Percentiles rank a stretch among this genome's conserved stretches.
phyloP scores from a whole-genome alignment of 2,888 invertebrate species.

The Erebia epiphron region DNA sequence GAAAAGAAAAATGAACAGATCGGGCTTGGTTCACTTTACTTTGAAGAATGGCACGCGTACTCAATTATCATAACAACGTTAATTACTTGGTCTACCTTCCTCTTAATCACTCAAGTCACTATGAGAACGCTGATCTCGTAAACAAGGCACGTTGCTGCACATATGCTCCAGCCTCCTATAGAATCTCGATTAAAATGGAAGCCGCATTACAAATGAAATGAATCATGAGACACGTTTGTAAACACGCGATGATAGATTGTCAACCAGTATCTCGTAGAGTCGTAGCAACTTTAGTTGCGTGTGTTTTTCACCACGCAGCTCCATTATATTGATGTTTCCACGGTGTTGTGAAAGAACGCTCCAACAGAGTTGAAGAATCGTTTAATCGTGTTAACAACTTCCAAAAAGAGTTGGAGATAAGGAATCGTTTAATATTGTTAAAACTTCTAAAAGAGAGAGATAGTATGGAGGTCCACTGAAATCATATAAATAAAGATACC shows the following conservation, averaged over 20 bases:
- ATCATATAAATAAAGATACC: background rate
- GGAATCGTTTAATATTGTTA: too few species aligned
- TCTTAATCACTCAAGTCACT: slow-evolving; percentile 16
- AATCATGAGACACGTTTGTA: slow-evolving; percentile 5
- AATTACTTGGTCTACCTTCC: slow-evolving; percentile 9
- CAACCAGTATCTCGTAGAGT: background rate
- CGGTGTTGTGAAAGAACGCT: too few species aligned
- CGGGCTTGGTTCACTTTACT: background rate
- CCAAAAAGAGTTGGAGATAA: too few species aligned
- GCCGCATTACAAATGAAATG: slow-evolving; percentile 10
- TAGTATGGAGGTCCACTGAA: background rate
- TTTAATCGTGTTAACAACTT: too few species aligned
- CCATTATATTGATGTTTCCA: too few species aligned
- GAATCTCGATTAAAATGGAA: slow-evolving; percentile 12
- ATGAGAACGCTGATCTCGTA: slow-evolving; percentile 2
- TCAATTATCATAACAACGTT: background rate
- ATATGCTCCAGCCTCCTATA: background rate
- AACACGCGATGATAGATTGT: slow-evolving; percentile 6
- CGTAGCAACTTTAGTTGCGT: too few species aligned
- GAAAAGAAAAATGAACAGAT: too few species aligned
- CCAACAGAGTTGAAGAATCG: too few species aligned
- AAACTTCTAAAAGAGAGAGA: too few species aligned
- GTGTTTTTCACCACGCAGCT: too few species aligned
- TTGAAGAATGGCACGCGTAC: background rate
- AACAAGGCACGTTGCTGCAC: slow-evolving; percentile 18